Evolutionary conservation across 2,113 vertebrate genomes (phyloP), one percentile per base, ranked within the genome.

Genomic region (Megalops atlanticus): DNA sequence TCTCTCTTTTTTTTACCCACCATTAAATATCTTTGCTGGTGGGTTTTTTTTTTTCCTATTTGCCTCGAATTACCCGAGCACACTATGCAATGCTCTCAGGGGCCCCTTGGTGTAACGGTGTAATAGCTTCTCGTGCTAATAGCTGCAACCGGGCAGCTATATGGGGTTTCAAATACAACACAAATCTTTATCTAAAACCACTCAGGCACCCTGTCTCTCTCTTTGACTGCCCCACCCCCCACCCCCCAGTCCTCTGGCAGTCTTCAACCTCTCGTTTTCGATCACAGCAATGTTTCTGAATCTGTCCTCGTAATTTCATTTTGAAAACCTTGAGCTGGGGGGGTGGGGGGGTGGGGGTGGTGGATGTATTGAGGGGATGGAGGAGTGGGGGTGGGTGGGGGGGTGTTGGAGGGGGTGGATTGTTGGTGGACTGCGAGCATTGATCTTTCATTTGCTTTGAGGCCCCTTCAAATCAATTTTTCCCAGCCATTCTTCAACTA

Each of bases 131-230:
- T 79, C 90, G 87, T 88, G 86, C 88, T 94, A 93, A 94, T 94
- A 93, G 88, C 91, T 92, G 90, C 92, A 94, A 94, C 89, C 87
- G 85, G 90, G 91, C 86, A 90, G 90, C 90, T 90, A 93, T 93
- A 92, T 91, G 90, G 90, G 87, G 88, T 94, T 91, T 94, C 93
- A 95, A 95, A 94, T 92, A 92, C 87, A 93, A 89, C 90, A 93
- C 90, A 93, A 93, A 94, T 95, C 93, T 93, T 92, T 92, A 93
- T 94, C 90, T 93, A 91, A 95, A 92, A 90, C 83, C 41, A 79
- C 54, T 76, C 45, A 74, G 81, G 49, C 69, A 58, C 92, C 88
- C 90, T 91, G 91, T 92, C 91, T 81, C n/a, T 81, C n/a, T 68
- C 16, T 27, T 70, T 54, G 38, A 35, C 52, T 81, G 14, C 74